phyloP scores from a whole-genome alignment of 1,140 invertebrate genomes.

The Trachymyrmex septentrionalis region DNA sequence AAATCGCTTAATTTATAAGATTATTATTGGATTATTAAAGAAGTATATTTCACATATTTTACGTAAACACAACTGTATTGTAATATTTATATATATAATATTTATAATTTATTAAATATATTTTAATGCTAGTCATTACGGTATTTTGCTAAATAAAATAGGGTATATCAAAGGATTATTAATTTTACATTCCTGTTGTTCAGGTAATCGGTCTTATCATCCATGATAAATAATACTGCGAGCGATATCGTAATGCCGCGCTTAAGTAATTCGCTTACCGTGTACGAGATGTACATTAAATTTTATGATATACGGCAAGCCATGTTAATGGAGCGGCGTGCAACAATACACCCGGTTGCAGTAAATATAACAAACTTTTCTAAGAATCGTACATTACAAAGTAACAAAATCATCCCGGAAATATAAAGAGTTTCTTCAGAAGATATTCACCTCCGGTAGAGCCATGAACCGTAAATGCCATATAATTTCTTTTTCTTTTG shows the following conservation, averaged over 20 bases:
- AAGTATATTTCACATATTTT: not conserved
- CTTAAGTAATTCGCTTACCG: conserved; percentile 43
- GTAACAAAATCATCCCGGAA: conserved; percentile 37
- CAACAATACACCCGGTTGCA: not conserved
- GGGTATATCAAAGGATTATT: not conserved
- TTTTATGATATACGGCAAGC: conserved; percentile 38
- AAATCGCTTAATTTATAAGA: not conserved
- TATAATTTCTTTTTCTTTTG: not conserved
- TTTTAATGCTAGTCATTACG: not conserved
- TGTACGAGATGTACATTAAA: conserved; percentile 39
- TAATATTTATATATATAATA: not conserved
- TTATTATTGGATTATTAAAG: not conserved
- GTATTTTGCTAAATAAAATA: not conserved
- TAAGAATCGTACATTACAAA: not conserved
- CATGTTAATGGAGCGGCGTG: conserved; percentile 8
- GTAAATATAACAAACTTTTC: conserved; percentile 21
- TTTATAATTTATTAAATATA: not conserved
- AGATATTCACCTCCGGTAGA: not conserved
- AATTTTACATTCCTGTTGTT: conserved; percentile 33
- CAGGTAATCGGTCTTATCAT: conserved; percentile 41
- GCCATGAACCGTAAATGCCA: not conserved
- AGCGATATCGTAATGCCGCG: conserved; percentile 10
- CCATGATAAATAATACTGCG: conserved; percentile 16
- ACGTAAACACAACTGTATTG: not conserved
- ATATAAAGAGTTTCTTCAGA: conserved; percentile 23